Base-by-base conservation (phyloP, 2,113 vertebrate genomes). In the Psilopogon haemacephalus region DNA sequence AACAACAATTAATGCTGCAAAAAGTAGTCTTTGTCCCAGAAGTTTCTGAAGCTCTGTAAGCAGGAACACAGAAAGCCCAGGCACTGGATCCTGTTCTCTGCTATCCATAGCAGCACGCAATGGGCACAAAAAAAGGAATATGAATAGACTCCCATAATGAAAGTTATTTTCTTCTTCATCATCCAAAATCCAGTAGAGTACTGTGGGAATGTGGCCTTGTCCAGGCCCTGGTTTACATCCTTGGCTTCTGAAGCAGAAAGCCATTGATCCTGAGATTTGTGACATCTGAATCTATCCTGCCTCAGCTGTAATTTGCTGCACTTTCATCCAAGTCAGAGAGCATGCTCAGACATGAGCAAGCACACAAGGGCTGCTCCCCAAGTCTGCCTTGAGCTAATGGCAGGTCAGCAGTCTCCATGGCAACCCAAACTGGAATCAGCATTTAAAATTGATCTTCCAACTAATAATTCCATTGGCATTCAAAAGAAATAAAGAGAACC, bases 371-470 rank as follows among this genome's bases (percentile, higher is more conserved):
- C 9, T 65, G 50, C 48, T 67, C 28, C 88, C 71, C 62, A 30
- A 20, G 18, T 21, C 58, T 70, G 74, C 68, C 26, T 28, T 8
- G 28, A 3, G 68, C 84, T 68, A 15, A 21, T 3, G 1, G 32
- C 2, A 64, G 84, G 62, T 58, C 88, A 81, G 44, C 6, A 4
- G 63, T 94, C 54, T 90, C 95, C 94, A 83, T 73, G 62, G 88
- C 64, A 95, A 92, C 80, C 26, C 79, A 54, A 79, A 77, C 86
- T 59, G 54, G 55, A 40, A 75, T 33, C 74, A 90, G 48, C 56
- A 23, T 54, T 91, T 81, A 15, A 42, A 79, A 83, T 23, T 42
- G 68, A 72, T 60, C 44, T 81, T 37, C 70, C 68, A 38, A 70
- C 79, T 84, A 69, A 65, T 46, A 78, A 89, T 74, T 87, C 55